Percentiles rank a stretch among this genome's conserved stretches.
Conservation (phyloP, 2,113 vertebrate genomes). For the Nyctereutes procyonoides region DNA sequence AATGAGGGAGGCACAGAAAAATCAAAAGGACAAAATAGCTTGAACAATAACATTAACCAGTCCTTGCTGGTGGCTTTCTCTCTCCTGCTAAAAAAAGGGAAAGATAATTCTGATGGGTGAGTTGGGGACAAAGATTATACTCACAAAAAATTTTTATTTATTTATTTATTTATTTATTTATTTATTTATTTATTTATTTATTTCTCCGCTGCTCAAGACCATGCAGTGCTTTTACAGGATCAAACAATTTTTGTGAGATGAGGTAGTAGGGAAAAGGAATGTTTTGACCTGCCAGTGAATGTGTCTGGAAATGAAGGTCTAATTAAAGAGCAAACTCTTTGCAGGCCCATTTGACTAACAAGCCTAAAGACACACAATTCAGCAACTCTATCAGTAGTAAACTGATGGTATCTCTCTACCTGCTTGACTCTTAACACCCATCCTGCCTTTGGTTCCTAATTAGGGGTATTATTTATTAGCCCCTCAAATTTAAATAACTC, state of each 20-base stretch:
- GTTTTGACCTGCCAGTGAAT: background rate
- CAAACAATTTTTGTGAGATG: background rate
- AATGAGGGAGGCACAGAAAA: background rate
- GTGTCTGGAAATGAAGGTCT: background rate
- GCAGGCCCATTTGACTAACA: background rate
- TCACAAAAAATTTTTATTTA: no score
- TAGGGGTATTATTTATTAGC: background rate
- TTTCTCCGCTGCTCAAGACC: background rate
- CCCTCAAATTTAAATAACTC: constrained; percentile 12
- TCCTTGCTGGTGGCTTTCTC: background rate
- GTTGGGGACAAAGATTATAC: background rate
- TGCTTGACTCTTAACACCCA: background rate
- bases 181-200: no score
- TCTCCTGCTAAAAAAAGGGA: background rate
- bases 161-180: no score
- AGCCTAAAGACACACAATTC: background rate
- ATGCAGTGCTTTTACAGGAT: background rate
- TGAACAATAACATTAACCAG: background rate
- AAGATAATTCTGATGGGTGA: background rate
- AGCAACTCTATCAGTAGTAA: background rate
- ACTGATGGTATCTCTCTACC: no score
- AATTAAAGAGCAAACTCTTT: background rate
- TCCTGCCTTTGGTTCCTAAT: background rate
- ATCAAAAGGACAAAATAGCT: background rate
- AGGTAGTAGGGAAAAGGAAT: background rate